Evolutionary conservation across 2,888 invertebrate species (phyloP).

Genomic region (Ophion costatus): DNA sequence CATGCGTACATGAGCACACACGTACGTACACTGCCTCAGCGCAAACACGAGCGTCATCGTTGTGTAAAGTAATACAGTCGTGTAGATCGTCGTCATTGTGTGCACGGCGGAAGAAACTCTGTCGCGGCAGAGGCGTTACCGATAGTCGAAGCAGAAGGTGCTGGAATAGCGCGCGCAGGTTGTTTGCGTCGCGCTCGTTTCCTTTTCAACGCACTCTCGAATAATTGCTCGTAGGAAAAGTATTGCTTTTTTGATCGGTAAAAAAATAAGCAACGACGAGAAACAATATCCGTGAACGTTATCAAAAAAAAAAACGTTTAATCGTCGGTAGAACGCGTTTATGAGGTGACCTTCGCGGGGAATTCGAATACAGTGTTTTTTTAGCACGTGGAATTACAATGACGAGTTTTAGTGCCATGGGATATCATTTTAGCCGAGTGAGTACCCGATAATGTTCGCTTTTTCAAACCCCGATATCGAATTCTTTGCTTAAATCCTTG

Average conservation of each 20-base stretch:
- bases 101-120: slow-evolving; percentile 59
- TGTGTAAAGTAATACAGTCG: slow-evolving; percentile 19
- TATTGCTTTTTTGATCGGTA: not conserved
- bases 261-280: not conserved
- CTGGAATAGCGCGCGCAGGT: slow-evolving; percentile 52
- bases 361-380: slow-evolving; percentile 34
- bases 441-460: slow-evolving; percentile 60
- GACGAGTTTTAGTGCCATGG: slow-evolving; percentile 61
- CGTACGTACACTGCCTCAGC: slow-evolving; percentile 12
- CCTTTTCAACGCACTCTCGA: slow-evolving; percentile 18
- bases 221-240: slow-evolving; percentile 7
- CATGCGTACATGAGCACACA: slow-evolving; percentile 56
- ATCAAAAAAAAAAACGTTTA: not conserved
- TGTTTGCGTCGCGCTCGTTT: slow-evolving; percentile 47
- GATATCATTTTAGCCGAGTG: slow-evolving; percentile 71
- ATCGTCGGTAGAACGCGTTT: not conserved
- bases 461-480: not conserved
- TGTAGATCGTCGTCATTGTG: slow-evolving; percentile 46
- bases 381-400: slow-evolving; percentile 54
- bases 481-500: not conserved
- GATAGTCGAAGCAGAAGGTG: slow-evolving; percentile 62
- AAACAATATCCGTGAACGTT: not conserved
- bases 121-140: slow-evolving; percentile 59
- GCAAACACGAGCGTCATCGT: slow-evolving; percentile 35
- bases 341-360: not conserved